Evolutionary conservation across 1,140 invertebrate genomes (phyloP).

Genomic region (Zaprionus kolodkinae): DNA sequence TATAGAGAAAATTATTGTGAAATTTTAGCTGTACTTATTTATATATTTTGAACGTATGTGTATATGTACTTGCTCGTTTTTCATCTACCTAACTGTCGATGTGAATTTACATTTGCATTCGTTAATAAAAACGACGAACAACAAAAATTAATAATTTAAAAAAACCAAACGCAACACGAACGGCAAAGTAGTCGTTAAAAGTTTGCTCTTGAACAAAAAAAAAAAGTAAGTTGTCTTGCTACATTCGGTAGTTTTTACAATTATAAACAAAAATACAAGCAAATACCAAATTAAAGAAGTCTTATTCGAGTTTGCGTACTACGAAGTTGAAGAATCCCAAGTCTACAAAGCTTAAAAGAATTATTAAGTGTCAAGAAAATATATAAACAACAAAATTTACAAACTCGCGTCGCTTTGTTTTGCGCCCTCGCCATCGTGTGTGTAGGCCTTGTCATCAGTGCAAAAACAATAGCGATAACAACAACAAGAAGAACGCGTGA

Average conservation of each 20-base stretch:
- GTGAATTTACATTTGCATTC: conserved; percentile 62
- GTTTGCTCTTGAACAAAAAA: conserved; percentile 2
- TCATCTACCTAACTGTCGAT: conserved; percentile 67
- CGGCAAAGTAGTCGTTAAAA: conserved; percentile 4
- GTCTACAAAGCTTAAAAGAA: background rate
- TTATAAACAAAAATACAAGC: conserved; percentile 26
- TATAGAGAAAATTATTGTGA: conserved; percentile 80
- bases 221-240: conserved; percentile 12
- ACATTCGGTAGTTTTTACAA: conserved; percentile 4
- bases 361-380: conserved; percentile 23
- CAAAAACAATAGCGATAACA: conserved; percentile 17
- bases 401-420: conserved; percentile 45
- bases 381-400: conserved; percentile 18
- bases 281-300: conserved; percentile 23
- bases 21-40: conserved; percentile 78
- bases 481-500: background rate
- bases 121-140: conserved; percentile 56
- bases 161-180: conserved; percentile 27
- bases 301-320: conserved; percentile 44
- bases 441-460: conserved; percentile 17
- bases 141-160: conserved; percentile 42
- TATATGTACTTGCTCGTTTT: conserved; percentile 59
- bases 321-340: conserved; percentile 20
- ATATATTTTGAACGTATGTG: conserved; percentile 71
- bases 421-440: conserved; percentile 24